Conservation (phyloP, 2,113 vertebrate species). For the Aleadryas rufinucha region DNA sequence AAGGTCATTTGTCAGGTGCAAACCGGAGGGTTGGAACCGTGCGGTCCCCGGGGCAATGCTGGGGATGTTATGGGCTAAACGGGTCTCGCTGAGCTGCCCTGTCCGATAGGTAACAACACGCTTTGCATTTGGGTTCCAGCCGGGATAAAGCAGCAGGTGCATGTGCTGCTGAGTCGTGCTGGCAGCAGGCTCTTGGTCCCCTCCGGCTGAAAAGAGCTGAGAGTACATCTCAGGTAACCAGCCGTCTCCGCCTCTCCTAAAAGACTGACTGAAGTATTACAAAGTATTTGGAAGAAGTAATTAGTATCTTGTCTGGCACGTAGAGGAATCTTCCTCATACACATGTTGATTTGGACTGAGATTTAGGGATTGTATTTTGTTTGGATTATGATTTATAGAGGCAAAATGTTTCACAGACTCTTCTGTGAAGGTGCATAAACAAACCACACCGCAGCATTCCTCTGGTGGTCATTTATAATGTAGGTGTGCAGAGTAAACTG, state of each 20-base stretch:
- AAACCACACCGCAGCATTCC: neutral
- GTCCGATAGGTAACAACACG: rapidly evolving
- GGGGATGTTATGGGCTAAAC: rapidly evolving
- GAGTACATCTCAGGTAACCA: neutral
- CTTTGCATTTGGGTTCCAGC: rapidly evolving
- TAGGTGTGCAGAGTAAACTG: neutral
- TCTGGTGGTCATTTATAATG: neutral
- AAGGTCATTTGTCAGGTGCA: neutral
- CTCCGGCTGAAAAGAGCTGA: neutral
- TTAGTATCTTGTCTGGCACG: neutral
- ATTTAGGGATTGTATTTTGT: neutral
- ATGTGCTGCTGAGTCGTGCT: neutral
- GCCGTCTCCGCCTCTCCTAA: too few species aligned
- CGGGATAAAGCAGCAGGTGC: neutral
- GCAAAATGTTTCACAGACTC: neutral
- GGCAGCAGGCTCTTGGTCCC: neutral
- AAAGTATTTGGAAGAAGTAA: neutral
- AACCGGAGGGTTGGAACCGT: neutral
- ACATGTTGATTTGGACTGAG: neutral
- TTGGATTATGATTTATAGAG: neutral
- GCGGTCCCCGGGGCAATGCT: neutral
- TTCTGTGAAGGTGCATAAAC: neutral
- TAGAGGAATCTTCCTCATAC: neutral
- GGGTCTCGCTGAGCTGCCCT: neutral
- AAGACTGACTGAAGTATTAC: neutral